Evolutionary conservation across 2,797 vertebrate genomes (phyloP), one percentile per base, ranked within the genome.

Genomic region (Argentina silus): DNA sequence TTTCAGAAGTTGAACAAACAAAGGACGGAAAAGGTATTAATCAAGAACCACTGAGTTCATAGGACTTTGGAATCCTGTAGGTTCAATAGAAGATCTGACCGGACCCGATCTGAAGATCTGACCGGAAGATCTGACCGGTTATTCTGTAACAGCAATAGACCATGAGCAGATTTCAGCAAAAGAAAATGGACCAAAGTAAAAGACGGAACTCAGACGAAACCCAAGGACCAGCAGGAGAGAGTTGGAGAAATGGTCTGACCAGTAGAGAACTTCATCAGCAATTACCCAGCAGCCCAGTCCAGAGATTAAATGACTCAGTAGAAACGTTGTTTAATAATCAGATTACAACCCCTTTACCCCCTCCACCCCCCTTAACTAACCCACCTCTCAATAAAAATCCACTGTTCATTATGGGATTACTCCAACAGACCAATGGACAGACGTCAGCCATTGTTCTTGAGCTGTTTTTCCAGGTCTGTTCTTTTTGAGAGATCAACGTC

Each of bases 381-480:
- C 59, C 72, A 69, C 73, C 67, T 61, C 45, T 88, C 90, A 90
- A 90, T 90, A 73, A 81, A 76, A 78, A 0, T 59, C 69, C 6
- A 69, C 61, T 51, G 61, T 77, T 81, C 68, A 44, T 69, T 53
- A 15, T 7, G 42, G 79, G 88, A 87, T 84, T 90, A 89, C 83
- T 76, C 74, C 75, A 14, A 9, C 72, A 57, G 76, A 62, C 80
- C 69, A 53, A 63, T 56, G 66, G 81, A 80, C 65, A 90, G 89
- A 91, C 82, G 83, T 84, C 69, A 79, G 74, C 78, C 83, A 89
- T 91, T 92, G 91, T 92, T 91, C 85, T 80, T 3, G 51, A 63
- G 84, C 79, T 89, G 81, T 84, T 90, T 91, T 90, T 56, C 51
- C 17, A 55, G 43, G n/a, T 57, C 19, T 84, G 81, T 89, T 77